Evolutionary conservation across 2,113 vertebrate genomes (phyloP), one percentile per base, ranked within the genome.

Genomic region (Boleophthalmus pectinirostris): DNA sequence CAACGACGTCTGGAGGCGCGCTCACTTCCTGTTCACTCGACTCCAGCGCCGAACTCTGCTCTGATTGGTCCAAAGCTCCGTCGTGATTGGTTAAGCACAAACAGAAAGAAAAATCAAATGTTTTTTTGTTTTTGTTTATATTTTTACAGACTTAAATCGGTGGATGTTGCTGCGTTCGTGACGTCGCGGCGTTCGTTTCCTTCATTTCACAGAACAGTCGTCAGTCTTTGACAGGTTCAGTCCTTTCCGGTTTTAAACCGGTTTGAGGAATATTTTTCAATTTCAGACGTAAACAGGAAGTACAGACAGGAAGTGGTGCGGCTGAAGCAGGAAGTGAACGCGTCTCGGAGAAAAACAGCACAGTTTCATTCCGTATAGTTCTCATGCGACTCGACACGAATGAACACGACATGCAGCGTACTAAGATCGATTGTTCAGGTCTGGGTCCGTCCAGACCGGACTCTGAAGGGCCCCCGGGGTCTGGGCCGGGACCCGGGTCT

Each of bases 361-460:
- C 68, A 82, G 80, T 82, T 75, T 86, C 77, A 88, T 86, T 87
- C 75, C 78, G 63, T 77, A 79, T 77, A 79, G 68, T 77, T 65
- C 60, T 85, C 85, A 86, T 87, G 82, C 85, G 45, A 87, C 84
- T 85, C 82, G 74, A 89, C 89, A 84, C 70, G 4, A 76, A 82
- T 56, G 67, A 88, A 87, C 73, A 75, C 18, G 78, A 83, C 88
- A 87, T 92, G 88, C 84, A 89, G 66, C 77, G 69, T 70, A 78
- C 63, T 71, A 56, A 64, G 61, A 64, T n/a, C n/a, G n/a, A n/a
- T 38, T 43, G 61, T 43, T 64, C 61, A 33, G 61, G 25, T 24
- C 23, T 25, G 56, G 23, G 56, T 23, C 23, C 49, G 49, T 7
- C 49, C 1, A 20, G 49, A 51, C 49, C 14, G 38, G 38, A 43